Conservation (phyloP, 2,888 invertebrate genomes). For the Lasioglossum marginatum region DNA sequence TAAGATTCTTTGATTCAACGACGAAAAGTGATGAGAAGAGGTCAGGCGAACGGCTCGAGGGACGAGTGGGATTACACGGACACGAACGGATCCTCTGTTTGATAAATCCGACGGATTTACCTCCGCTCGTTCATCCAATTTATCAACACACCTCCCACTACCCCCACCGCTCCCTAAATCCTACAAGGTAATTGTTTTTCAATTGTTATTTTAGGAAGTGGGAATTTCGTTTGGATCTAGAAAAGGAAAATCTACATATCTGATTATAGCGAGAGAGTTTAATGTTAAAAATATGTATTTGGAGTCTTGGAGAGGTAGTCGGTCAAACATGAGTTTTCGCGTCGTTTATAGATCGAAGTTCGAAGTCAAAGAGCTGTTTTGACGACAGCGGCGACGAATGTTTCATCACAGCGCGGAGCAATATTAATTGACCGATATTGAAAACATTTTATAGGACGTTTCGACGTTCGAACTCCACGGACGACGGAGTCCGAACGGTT, state of each 20-base stretch:
- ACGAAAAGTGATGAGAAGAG: constrained; percentile 33
- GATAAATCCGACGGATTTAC: neutral
- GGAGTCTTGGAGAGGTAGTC: too few species aligned
- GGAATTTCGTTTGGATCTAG: neutral
- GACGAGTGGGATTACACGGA: constrained; percentile 14
- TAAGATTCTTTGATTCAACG: constrained; percentile 63
- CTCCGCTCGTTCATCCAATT: constrained; percentile 20
- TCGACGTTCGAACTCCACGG: constrained; percentile 2
- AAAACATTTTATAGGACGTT: neutral
- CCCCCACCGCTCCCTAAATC: neutral
- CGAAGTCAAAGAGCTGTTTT: neutral
- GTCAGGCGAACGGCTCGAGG: constrained; percentile 33
- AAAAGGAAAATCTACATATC: too few species aligned
- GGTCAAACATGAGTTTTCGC: too few species aligned
- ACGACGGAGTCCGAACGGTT: neutral
- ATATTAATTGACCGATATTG: constrained; percentile 21
- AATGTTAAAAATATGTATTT: too few species aligned
- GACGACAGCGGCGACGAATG: neutral
- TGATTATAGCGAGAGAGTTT: neutral
- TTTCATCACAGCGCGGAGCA: neutral
- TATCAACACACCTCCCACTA: neutral
- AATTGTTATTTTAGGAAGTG: neutral
- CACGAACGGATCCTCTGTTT: constrained; percentile 20
- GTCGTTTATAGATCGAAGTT: neutral
- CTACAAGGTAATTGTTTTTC: neutral